Evolutionary conservation across 2,113 vertebrate species (phyloP), one percentile per base, ranked within the genome.

Genomic region (Gulo gulo): DNA sequence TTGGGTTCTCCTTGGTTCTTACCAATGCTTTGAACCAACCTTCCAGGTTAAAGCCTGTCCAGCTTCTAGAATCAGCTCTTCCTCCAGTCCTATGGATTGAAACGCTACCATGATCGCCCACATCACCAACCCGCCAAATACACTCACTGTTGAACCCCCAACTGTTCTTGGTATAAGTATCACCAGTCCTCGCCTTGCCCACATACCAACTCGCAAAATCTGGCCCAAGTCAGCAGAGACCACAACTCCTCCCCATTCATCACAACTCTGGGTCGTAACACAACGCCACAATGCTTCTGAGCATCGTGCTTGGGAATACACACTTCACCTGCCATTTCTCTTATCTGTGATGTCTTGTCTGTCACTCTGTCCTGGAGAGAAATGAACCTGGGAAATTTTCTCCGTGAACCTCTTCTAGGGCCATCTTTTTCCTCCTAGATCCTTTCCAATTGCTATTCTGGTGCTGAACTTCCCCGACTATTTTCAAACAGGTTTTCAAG

Each of bases 401-500:
- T 79, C 87, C 23, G 55, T 4, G 23, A 93, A 39, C 24, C 24
- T 21, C 42, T 84, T 42, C 34, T 55, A 71, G 4, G 45, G 14
- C 34, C 55, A 34, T 71, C 21, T 18, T 71, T 85, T 94, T 45
- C 69, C 82, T 95, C 6, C 9, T 82, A 65, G 20, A 23, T 63
- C 52, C 31, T 73, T 82, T 52, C 15, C 11, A 71, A 23, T 87
- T 47, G 63, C 83, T 73, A 57, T 50, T 73, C 47, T 95, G 50
- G 18, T 88, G 65, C 31, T 81, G 82, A 93, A 61, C 95, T 90
- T 91, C 47, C 78, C 29, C 1, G 26, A 26, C 16, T 95, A 59
- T 91, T 79, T 71, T 67, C 69, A 95, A 71, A 14, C n/a, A 81
- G 57, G 24, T 79, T 96, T 96, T 93, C 65, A 57, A 96, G 94